Base-by-base conservation (phyloP, 2,113 vertebrate genomes). In the Mohoua ochrocephala region DNA sequence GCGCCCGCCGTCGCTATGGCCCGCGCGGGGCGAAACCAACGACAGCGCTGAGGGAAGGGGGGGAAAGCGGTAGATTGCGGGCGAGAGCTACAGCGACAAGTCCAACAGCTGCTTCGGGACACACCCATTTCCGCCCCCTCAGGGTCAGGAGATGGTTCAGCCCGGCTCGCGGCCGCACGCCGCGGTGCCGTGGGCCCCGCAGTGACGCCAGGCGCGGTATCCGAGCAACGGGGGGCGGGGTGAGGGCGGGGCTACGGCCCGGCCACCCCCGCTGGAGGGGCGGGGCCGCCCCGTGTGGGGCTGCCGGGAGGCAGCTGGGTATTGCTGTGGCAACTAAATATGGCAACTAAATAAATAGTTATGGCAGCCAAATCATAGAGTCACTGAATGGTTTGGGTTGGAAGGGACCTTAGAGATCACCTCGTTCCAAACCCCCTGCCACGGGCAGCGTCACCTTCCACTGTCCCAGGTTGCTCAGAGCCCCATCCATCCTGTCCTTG, bases 141-240 rank as follows among this genome's bases (percentile, higher is more conserved):
- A 1, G 22, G 0, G 2, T 22, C 1, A 4, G 13, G 3, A 1
- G 13, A 54, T 97, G 90, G 95, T 85, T 69, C 54, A 4, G 30
- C 39, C 95, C 83, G 1, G 3, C 45, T 9, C n/a, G 0, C 39
- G 18, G 13, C 22, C 8, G 3, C 8, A 10, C 35, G 41, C 57
- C 3, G 59, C 71, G 2, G 31, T 90, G 94, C 96, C 94, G 33
- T 31, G 45, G 50, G 93, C 96, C 97, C 93, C 41, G 11, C 12
- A 54, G 68, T 98, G 98, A 98, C 98, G 98, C 98, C 78, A 19
- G 3, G 85, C 59, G 39, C 50, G 16, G 98, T 99, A 96, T 96
- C 98, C 91, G 88, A 95, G 98, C 96, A 31, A 91, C 97, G 84
- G 84, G 87, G 70, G 50, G 37, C 31, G 33, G 65, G 63, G 23